phyloP scores from a whole-genome alignment of 2,888 invertebrate species.

The Morpho helenor region DNA sequence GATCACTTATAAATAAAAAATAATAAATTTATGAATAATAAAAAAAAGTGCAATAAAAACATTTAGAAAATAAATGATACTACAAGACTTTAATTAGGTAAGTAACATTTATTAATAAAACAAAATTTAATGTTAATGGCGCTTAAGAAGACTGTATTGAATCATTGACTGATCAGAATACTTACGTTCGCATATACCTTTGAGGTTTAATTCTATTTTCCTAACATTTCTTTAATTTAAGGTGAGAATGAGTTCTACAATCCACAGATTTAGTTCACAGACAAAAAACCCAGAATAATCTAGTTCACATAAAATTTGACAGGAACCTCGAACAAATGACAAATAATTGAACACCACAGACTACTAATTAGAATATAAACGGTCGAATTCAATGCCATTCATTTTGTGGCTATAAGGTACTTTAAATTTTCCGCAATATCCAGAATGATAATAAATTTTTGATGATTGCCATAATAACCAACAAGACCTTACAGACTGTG shows the following conservation, averaged over 20 bases:
- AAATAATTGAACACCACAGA: not conserved
- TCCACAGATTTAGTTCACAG: constrained; percentile 7
- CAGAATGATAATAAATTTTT: not conserved
- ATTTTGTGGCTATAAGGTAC: no score
- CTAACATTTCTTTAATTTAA: constrained; percentile 20
- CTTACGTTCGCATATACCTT: constrained; percentile 27
- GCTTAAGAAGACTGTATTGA: not conserved
- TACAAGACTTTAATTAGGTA: constrained; percentile 14
- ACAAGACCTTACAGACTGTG: not conserved
- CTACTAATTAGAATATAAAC: not conserved
- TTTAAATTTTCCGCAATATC: no score
- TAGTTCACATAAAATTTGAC: constrained; percentile 21
- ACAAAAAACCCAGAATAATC: not conserved
- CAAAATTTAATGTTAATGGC: not conserved
- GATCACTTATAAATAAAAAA: no score
- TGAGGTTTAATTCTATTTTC: constrained; percentile 13
- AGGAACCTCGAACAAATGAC: not conserved
- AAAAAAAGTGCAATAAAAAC: not conserved
- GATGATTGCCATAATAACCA: not conserved
- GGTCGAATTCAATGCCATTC: no score
- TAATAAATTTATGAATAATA: not conserved
- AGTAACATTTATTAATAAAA: constrained; percentile 1
- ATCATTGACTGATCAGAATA: not conserved
- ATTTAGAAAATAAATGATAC: not conserved
- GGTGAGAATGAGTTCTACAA: constrained; percentile 12